Conservation (phyloP, 2,113 vertebrate species). For the Xerus inauris region DNA sequence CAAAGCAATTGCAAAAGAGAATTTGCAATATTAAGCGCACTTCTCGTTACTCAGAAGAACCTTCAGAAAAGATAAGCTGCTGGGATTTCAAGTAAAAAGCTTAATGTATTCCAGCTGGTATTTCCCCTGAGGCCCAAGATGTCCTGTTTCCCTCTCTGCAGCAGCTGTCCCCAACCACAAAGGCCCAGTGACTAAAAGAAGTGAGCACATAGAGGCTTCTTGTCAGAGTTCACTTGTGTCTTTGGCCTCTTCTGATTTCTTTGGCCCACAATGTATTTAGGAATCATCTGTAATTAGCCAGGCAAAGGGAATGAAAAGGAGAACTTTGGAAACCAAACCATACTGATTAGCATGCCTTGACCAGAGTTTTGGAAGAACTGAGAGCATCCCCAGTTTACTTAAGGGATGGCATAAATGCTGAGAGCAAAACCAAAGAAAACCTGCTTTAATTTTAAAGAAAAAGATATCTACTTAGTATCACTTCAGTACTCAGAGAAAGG, state of each 20-base stretch:
- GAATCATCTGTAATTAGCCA: constrained; percentile 41
- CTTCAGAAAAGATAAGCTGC: background rate
- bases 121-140: background rate
- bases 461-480: background rate
- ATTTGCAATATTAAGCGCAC: background rate
- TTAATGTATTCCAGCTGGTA: background rate
- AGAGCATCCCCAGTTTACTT: background rate
- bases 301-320: background rate
- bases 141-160: background rate
- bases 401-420: background rate
- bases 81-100: constrained; percentile 32
- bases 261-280: background rate
- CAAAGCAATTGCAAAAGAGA: background rate
- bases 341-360: background rate
- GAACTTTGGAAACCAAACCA: background rate
- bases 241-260: background rate
- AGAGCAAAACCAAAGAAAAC: background rate
- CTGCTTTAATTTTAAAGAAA: background rate
- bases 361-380: background rate
- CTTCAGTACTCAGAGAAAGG: background rate
- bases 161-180: constrained; percentile 11
- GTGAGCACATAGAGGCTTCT: background rate
- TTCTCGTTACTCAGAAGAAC: background rate
- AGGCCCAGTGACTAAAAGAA: constrained; percentile 5
- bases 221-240: background rate